phyloP scores from a whole-genome alignment of 2,888 invertebrate species.

The Synergus gifuensis region DNA sequence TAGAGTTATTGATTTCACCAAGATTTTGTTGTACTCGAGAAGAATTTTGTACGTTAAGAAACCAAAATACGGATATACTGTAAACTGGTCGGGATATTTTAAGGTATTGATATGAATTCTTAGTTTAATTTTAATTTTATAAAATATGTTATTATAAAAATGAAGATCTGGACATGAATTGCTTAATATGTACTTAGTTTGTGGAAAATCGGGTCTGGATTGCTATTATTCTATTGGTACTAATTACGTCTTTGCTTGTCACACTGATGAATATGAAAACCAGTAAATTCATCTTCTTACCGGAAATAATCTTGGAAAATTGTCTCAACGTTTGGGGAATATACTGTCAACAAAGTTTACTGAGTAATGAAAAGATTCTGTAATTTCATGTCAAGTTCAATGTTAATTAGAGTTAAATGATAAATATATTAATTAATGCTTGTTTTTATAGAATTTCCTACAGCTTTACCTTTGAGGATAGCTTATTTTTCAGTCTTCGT shows the following conservation, averaged over 20 bases:
- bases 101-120: background rate
- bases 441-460: background rate
- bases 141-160: background rate
- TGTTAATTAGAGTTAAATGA: too few relatives aligned
- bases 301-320: background rate
- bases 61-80: background rate
- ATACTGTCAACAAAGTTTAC: conserved; percentile 17
- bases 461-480: background rate
- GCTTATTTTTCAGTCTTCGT: conserved; percentile 1
- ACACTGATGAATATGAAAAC: conserved; percentile 2
- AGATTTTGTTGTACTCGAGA: background rate
- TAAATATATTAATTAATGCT: background rate
- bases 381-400: too few relatives aligned
- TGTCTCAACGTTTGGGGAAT: conserved; percentile 21
- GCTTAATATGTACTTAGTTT: background rate
- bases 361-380: too few relatives aligned
- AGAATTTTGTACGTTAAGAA: background rate
- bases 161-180: background rate
- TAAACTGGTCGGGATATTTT: conserved; percentile 19
- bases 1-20: background rate
- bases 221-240: background rate
- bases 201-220: background rate
- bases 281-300: background rate
- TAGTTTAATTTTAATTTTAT: background rate
- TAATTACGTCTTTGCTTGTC: background rate